Conservation (phyloP, 1,140 invertebrate genomes). For the Grapholita molesta region DNA sequence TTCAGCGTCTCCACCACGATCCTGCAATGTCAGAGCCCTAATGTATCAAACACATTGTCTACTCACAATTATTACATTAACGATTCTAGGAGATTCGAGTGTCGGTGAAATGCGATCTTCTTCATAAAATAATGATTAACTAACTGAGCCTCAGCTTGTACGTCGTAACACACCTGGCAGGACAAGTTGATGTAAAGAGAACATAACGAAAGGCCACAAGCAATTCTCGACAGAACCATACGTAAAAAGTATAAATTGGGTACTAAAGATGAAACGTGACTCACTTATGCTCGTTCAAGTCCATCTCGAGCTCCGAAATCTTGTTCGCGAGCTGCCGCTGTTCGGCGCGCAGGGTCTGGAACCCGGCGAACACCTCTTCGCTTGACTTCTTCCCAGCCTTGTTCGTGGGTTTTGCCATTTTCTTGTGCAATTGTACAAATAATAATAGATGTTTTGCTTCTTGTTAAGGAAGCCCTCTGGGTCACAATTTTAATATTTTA, state of each 20-base stretch:
- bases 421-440: background rate
- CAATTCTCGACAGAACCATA: background rate
- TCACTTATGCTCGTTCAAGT: conserved; percentile 97
- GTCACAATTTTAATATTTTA: background rate
- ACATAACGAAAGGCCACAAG: background rate
- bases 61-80: too few species aligned
- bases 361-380: conserved; percentile 92
- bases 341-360: conserved; percentile 91
- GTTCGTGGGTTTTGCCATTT: conserved; percentile 33
- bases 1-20: conserved; percentile 96
- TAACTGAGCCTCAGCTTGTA: background rate
- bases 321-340: conserved; percentile 91
- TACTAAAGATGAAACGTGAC: conserved; percentile 35
- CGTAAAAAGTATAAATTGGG: background rate
- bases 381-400: conserved; percentile 76
- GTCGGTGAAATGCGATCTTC: too few species aligned
- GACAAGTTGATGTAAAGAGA: background rate
- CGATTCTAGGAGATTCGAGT: too few species aligned
- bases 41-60: too few species aligned
- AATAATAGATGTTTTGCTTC: background rate
- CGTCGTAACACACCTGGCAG: background rate
- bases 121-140: background rate
- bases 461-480: background rate
- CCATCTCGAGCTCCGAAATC: conserved; percentile 94
- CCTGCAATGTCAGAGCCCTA: conserved; percentile 82